Percentiles rank a stretch among this genome's conserved stretches.
Conservation (phyloP, 2,888 invertebrate species). For the Campoplex capitator region DNA sequence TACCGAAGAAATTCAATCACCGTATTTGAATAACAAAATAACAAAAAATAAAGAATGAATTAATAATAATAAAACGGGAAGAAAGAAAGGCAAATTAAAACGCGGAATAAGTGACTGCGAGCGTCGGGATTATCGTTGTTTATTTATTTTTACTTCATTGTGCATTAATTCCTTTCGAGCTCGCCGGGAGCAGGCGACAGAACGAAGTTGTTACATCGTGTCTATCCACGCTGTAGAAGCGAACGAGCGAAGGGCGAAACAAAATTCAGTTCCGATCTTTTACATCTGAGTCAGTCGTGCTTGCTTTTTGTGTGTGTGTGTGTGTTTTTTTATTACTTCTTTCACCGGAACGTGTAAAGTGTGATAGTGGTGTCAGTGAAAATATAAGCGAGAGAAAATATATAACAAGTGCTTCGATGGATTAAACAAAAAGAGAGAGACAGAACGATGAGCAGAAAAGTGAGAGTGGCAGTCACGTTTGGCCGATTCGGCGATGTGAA, state of each 20-base stretch:
- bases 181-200: slow-evolving; percentile 25
- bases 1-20: slow-evolving; percentile 17
- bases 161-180: not conserved
- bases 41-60: not conserved
- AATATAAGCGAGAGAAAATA: slow-evolving; percentile 1
- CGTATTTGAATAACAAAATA: not conserved
- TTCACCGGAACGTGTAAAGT: not conserved
- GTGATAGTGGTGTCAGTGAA: not conserved
- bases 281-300: not conserved
- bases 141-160: not conserved
- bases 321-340: not conserved
- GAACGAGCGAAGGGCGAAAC: not conserved
- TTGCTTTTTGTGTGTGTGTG: not conserved
- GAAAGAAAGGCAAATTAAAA: not conserved
- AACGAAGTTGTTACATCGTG: not conserved
- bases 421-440: slow-evolving; percentile 9
- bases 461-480: slow-evolving; percentile 77
- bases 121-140: not conserved
- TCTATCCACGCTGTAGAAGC: not conserved
- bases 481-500: slow-evolving; percentile 78
- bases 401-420: slow-evolving; percentile 27
- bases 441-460: slow-evolving; percentile 74
- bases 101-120: not conserved
- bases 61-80: not conserved
- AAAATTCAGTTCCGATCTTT: not conserved